phyloP scores from a whole-genome alignment of 2,113 vertebrate genomes.

The Cynocephalus volans region DNA sequence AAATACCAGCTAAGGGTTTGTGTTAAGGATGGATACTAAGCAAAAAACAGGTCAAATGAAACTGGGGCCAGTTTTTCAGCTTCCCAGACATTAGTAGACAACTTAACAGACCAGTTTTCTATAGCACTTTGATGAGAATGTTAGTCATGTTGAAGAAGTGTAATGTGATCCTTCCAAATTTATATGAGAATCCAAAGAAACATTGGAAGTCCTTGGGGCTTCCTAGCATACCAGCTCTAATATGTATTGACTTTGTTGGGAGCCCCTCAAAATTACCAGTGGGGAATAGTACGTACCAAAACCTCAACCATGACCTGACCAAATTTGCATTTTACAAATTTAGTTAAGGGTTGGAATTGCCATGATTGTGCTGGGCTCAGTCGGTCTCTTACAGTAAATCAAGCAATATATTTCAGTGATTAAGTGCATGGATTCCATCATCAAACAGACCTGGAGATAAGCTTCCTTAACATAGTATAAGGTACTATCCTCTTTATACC shows the following conservation, averaged over 20 bases:
- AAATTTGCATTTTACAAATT: constrained; percentile 60
- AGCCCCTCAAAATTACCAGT: constrained; percentile 25
- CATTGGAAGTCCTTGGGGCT: not conserved
- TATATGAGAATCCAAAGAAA: constrained; percentile 63
- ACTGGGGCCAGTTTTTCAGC: not conserved
- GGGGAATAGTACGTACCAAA: not conserved
- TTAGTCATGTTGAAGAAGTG: constrained; percentile 13
- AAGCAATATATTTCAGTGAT: constrained; percentile 2
- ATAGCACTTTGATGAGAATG: not conserved
- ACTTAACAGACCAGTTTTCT: constrained; percentile 44
- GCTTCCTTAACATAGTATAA: not conserved
- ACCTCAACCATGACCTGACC: not conserved
- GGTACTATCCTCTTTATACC: not conserved
- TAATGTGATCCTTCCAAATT: constrained; percentile 27
- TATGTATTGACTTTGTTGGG: not conserved
- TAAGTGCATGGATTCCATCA: not conserved
- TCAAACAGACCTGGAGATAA: not conserved
- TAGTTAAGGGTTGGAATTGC: not conserved
- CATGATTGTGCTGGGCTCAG: not conserved
- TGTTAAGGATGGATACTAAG: not conserved
- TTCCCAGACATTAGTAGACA: not conserved
- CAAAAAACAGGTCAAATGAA: constrained; percentile 15
- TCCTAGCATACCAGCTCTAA: not conserved
- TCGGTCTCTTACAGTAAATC: not conserved
- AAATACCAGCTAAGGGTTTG: not conserved